Percentiles rank a stretch among this genome's conserved stretches.
Evolutionary conservation across 92 coral and sea anemone species (phyloP).

Genomic region (Scolanthus callimorphus): DNA sequence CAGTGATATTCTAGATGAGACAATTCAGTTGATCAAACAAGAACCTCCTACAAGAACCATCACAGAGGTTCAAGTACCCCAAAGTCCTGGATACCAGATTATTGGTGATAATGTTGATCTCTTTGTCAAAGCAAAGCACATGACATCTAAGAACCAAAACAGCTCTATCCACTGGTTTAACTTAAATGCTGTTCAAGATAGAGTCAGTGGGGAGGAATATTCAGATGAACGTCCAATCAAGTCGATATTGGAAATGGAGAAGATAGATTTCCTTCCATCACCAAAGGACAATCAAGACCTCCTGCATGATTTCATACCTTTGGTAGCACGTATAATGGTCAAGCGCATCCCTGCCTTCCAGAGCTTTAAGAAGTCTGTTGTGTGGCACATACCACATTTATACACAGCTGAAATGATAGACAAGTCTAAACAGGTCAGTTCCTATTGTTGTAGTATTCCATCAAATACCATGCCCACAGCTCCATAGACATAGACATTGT

Average conservation of each 20-base stretch:
- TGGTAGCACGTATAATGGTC: slow-evolving; percentile 41
- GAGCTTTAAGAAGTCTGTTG: slow-evolving; percentile 35
- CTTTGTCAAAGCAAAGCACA: slow-evolving; percentile 49
- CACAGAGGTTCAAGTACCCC: no score
- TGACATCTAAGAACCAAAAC: slow-evolving; percentile 47
- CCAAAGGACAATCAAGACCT: slow-evolving; percentile 50
- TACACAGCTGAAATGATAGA: slow-evolving; percentile 39
- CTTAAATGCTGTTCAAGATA: slow-evolving; percentile 53
- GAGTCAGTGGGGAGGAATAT: slow-evolving; percentile 14
- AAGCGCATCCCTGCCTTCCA: slow-evolving; percentile 40
- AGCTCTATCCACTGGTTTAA: slow-evolving; percentile 74
- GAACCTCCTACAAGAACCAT: background rate
- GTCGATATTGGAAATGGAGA: slow-evolving; percentile 31
- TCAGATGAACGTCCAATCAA: slow-evolving; percentile 26
- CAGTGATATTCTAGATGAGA: no score
- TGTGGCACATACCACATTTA: slow-evolving; percentile 55
- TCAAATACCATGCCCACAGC: no score
- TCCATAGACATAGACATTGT: no score
- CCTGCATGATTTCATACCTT: slow-evolving; percentile 51
- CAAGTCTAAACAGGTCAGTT: slow-evolving; percentile 39
- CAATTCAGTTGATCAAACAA: background rate
- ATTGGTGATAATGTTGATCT: slow-evolving; percentile 61
- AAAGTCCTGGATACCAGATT: no score
- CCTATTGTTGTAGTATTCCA: no score
- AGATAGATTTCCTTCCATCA: slow-evolving; percentile 49